Evolutionary conservation across 2,113 vertebrate species (phyloP).

Genomic region (Chionodraco myersi): DNA sequence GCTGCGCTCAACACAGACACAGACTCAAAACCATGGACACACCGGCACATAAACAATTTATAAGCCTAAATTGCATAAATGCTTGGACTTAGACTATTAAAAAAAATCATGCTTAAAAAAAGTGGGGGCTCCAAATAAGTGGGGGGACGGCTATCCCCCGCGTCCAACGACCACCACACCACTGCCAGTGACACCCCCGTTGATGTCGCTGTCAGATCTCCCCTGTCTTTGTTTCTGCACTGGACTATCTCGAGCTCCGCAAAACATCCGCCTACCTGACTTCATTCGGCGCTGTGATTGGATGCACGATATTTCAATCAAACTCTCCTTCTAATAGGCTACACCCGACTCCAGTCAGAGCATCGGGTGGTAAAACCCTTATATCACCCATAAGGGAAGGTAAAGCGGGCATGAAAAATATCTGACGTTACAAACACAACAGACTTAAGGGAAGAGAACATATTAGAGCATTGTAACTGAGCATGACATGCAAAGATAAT

Average conservation of each 20-base stretch:
- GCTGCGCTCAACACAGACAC: too few relatives aligned
- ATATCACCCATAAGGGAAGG: constrained; percentile 29
- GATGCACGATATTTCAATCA: constrained; percentile 70
- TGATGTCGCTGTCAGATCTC: constrained; percentile 30
- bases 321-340: constrained; percentile 57
- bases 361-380: constrained; percentile 78
- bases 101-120: too few relatives aligned
- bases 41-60: too few relatives aligned
- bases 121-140: too few relatives aligned
- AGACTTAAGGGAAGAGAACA: not conserved
- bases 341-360: constrained; percentile 82
- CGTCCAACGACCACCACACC: too few relatives aligned
- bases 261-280: constrained; percentile 47
- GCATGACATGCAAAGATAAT: not conserved
- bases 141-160: too few relatives aligned
- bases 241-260: constrained; percentile 36
- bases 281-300: constrained; percentile 66
- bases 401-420: constrained; percentile 15
- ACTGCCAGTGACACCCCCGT: not conserved
- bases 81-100: too few relatives aligned
- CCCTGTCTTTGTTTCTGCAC: constrained; percentile 63
- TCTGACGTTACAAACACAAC: not conserved
- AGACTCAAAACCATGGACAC: too few relatives aligned
- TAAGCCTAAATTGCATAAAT: too few relatives aligned
- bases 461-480: not conserved